Evolutionary conservation across 2,797 vertebrate species (phyloP).

Genomic region (Ceyx erithaca): DNA sequence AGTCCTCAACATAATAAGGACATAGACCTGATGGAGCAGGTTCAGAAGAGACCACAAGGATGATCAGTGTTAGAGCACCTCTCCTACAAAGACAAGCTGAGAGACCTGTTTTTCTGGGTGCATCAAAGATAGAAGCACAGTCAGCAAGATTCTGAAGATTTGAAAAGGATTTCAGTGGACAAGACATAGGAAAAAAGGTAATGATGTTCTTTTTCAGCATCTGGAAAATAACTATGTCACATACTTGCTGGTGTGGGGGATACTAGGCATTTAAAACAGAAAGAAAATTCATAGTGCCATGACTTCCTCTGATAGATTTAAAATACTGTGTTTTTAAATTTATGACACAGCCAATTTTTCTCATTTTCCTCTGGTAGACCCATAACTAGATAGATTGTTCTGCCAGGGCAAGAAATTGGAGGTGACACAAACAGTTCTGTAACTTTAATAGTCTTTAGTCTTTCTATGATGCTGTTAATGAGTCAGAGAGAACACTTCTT

Average conservation of each 20-base stretch:
- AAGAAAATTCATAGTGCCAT: neutral
- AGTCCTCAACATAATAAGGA: neutral
- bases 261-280: neutral
- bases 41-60: neutral
- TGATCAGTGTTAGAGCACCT: neutral
- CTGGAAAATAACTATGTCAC: neutral
- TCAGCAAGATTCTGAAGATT: neutral
- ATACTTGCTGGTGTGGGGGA: neutral
- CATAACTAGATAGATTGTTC: neutral
- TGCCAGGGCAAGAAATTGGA: neutral
- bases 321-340: neutral
- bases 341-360: neutral
- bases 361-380: neutral
- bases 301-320: neutral
- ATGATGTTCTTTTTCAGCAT: neutral
- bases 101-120: too few species aligned
- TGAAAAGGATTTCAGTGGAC: neutral
- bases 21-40: accelerated
- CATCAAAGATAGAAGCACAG: neutral
- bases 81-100: neutral
- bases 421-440: neutral
- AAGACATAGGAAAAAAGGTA: neutral
- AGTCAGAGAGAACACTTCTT: neutral
- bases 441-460: neutral
- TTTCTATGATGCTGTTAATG: neutral